phyloP scores from a whole-genome alignment of 2,888 invertebrate species.

The Bimastos eiseni region DNA sequence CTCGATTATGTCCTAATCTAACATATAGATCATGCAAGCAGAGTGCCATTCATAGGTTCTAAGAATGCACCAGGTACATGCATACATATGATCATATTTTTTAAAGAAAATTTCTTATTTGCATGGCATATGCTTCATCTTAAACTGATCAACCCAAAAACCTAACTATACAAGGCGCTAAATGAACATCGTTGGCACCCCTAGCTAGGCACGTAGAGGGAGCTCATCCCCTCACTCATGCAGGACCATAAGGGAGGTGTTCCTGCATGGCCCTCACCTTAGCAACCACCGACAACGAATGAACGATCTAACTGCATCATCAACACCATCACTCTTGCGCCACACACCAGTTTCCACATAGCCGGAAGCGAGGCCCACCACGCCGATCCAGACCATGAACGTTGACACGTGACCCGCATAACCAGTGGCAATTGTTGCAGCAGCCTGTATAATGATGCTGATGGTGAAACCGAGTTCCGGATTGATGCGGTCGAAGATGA shows the following conservation, averaged over 20 bases:
- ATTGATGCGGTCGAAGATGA: constrained; percentile 31
- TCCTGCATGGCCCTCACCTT: constrained; percentile 13
- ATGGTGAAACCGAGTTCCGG: constrained; percentile 32
- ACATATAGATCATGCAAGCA: neutral
- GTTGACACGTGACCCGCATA: neutral
- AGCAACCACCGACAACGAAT: neutral
- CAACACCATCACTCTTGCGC: neutral
- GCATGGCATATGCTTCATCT: neutral
- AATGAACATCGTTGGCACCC: neutral
- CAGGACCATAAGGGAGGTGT: neutral
- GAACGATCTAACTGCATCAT: neutral
- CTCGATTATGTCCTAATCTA: too few species aligned
- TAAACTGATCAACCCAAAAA: neutral
- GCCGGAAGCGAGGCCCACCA: constrained; percentile 30
- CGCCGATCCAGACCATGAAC: constrained; percentile 29
- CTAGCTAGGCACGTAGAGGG: constrained; percentile 13
- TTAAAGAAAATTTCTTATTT: neutral
- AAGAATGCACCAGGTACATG: too few species aligned
- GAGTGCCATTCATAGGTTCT: neutral
- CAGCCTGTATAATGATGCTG: constrained; percentile 20
- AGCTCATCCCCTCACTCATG: constrained; percentile 13
- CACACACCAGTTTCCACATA: constrained; percentile 36
- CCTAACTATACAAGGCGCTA: neutral
- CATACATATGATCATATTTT: too few species aligned
- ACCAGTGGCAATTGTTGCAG: constrained; percentile 24